Evolutionary conservation across 2,888 invertebrate species (phyloP).

Genomic region (Podotricha telesiphe): DNA sequence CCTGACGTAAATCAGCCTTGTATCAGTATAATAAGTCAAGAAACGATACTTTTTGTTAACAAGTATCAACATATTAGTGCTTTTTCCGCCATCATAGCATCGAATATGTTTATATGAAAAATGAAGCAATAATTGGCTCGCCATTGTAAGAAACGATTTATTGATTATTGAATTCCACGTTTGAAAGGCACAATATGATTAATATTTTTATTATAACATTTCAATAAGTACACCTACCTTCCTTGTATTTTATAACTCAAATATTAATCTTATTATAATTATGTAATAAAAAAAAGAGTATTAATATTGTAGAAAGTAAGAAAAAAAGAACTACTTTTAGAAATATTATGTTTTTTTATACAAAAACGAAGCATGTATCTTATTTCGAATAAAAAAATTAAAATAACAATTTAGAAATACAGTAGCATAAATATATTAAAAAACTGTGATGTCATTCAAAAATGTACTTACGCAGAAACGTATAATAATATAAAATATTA

Average conservation of each 20-base stretch:
- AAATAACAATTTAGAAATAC: too few species aligned
- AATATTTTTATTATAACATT: not conserved
- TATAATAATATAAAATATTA: not conserved
- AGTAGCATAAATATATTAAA: too few species aligned
- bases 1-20: conserved; percentile 62
- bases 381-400: too few species aligned
- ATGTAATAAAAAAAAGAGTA: not conserved
- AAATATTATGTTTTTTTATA: too few species aligned
- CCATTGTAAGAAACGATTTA: not conserved
- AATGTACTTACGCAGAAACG: not conserved
- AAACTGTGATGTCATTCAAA: not conserved
- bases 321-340: not conserved
- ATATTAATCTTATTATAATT: too few species aligned
- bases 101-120: not conserved
- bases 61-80: conserved; percentile 36
- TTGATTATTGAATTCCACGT: not conserved
- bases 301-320: not conserved
- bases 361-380: too few species aligned
- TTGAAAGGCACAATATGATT: not conserved
- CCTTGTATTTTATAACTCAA: too few species aligned
- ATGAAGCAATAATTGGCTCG: conserved; percentile 4
- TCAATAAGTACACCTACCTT: not conserved
- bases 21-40: conserved; percentile 41
- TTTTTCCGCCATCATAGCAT: not conserved
- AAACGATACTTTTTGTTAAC: conserved; percentile 35